These are phyloP conservation scores for Drepana arcuata DNA, from an alignment of 1,140 invertebrate species.

Conservation along the genomic window DNA sequence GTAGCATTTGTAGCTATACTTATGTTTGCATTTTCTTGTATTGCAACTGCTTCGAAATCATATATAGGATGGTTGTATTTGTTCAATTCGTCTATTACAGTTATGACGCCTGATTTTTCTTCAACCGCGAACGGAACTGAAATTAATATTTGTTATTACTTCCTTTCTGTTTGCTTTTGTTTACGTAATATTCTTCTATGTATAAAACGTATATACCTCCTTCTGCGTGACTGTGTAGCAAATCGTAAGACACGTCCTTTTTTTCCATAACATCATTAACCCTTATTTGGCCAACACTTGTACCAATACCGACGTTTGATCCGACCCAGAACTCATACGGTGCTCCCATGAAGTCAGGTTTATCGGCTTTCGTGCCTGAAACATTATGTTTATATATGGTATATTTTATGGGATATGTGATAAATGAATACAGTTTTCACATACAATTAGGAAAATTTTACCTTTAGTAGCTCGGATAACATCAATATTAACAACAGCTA, in stretches of 20 bases:
- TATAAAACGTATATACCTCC: constrained; percentile 75
- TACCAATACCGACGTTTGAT: constrained; percentile 85
- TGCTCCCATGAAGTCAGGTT: constrained; percentile 88
- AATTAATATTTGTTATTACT: constrained; percentile 51
- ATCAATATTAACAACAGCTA: constrained; percentile 87
- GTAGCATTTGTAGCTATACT: constrained; percentile 85
- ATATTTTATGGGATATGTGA: too few species aligned
- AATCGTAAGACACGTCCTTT: constrained; percentile 80
- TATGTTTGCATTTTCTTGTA: constrained; percentile 73
- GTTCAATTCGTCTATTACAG: constrained; percentile 82
- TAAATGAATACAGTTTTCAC: too few species aligned
- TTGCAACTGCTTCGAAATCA: constrained; percentile 87
- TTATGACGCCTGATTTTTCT: constrained; percentile 89
- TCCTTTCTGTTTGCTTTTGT: too few species aligned
- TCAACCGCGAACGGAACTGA: constrained; percentile 92
- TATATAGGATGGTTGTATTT: constrained; percentile 80
- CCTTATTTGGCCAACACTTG: constrained; percentile 88
- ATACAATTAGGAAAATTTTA: too few species aligned
- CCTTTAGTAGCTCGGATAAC: constrained; percentile 74
- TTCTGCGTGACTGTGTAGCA: constrained; percentile 85
- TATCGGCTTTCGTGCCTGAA: constrained; percentile 65
- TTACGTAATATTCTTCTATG: constrained; percentile 2
- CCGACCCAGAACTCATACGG: constrained; percentile 94
- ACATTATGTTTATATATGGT: constrained; percentile 10
- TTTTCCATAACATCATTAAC: constrained; percentile 80